phyloP scores from a whole-genome alignment of 2,113 vertebrate genomes.

The Lethenteron camtschaticum region DNA sequence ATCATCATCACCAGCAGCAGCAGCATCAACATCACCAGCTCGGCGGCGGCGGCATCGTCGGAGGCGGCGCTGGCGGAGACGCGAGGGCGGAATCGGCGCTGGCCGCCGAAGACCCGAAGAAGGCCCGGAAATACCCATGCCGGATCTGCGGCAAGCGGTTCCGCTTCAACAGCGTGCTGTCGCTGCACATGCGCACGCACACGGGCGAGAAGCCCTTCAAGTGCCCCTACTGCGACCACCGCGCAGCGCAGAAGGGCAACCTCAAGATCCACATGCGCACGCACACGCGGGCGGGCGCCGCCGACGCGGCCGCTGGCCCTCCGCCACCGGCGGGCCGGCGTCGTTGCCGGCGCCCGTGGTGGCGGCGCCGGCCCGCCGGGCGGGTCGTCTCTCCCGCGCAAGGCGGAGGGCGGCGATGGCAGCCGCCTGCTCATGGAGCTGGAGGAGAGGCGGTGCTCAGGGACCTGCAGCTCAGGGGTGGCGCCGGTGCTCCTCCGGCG shows the following conservation, averaged over 20 bases:
- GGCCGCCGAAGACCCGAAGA: neutral
- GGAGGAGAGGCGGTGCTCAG: slow-evolving; percentile 23
- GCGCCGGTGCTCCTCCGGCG: slow-evolving; percentile 4
- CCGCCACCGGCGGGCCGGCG: neutral
- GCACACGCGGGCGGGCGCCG: slow-evolving; percentile 19
- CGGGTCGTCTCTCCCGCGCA: too few relatives aligned
- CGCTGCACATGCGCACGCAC: slow-evolving; percentile 91
- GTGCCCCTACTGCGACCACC: slow-evolving; percentile 92
- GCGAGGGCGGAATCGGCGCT: too few relatives aligned
- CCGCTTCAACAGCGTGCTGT: slow-evolving; percentile 97
- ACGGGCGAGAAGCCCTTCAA: slow-evolving; percentile 98
- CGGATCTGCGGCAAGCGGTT: slow-evolving; percentile 90
- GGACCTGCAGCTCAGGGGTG: slow-evolving; percentile 13
- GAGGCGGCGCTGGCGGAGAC: too few relatives aligned
- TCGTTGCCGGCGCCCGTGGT: too few relatives aligned
- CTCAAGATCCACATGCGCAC: slow-evolving; percentile 94
- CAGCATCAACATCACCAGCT: too few relatives aligned
- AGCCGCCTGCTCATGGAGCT: slow-evolving; percentile 22
- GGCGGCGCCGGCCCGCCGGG: too few relatives aligned
- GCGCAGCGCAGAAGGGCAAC: slow-evolving; percentile 91
- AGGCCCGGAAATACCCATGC: slow-evolving; percentile 63
- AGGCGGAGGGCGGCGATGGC: neutral
- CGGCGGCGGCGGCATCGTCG: too few relatives aligned
- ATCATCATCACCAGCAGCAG: too few relatives aligned
- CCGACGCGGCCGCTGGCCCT: slow-evolving; percentile 25